Conservation (phyloP, 2,888 invertebrate genomes). For the Acrocyrtus sp. region DNA sequence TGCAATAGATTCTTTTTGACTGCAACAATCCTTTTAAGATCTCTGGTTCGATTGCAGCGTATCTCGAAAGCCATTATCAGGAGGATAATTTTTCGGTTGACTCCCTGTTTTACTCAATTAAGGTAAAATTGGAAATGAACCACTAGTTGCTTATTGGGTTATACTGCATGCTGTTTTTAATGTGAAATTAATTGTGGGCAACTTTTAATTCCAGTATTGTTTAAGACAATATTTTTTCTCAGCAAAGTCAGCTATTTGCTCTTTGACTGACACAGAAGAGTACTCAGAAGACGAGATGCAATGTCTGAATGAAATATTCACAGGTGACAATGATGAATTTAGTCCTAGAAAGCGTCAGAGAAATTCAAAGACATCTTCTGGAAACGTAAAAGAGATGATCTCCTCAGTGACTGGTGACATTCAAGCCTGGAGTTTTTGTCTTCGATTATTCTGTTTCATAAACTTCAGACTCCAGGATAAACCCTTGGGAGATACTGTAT, state of each 20-base stretch:
- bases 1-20: slow-evolving; percentile 52
- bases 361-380: not conserved
- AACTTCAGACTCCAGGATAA: slow-evolving; percentile 13
- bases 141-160: not conserved
- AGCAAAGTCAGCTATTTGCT: slow-evolving; percentile 50
- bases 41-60: slow-evolving; percentile 47
- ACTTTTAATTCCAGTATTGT: slow-evolving; percentile 52
- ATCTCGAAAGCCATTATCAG: slow-evolving; percentile 38
- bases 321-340: not conserved
- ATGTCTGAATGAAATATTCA: not conserved
- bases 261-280: not conserved
- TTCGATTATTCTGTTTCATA: slow-evolving; percentile 13
- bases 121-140: slow-evolving; percentile 26
- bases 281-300: slow-evolving; percentile 12
- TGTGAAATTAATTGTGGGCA: not conserved
- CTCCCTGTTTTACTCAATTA: slow-evolving; percentile 26
- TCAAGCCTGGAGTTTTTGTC: slow-evolving; percentile 12
- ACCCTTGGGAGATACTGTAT: slow-evolving; percentile 34
- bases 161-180: not conserved
- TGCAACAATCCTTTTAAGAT: slow-evolving; percentile 32
- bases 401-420: not conserved
- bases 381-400: not conserved
- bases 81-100: slow-evolving; percentile 52
- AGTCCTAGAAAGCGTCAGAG: slow-evolving; percentile 25
- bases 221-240: slow-evolving; percentile 54